Evolutionary conservation across 2,888 invertebrate species (phyloP), one percentile per base, ranked within the genome.

Genomic region (Pheosia gnoma): DNA sequence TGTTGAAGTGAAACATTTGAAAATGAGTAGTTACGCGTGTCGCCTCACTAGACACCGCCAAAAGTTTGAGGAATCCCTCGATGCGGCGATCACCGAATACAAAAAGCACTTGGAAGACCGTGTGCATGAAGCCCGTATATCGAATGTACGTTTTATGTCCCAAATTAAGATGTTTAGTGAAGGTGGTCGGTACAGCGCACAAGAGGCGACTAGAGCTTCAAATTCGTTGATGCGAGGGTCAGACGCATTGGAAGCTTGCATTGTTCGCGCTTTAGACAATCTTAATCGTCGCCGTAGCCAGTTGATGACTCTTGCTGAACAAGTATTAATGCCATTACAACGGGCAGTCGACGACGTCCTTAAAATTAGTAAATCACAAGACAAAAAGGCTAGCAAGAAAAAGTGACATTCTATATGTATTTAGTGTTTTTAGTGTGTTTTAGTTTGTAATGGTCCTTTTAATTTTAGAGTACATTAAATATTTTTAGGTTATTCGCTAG

Each of bases 71-170:
- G 83, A 85, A 4, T 91, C 91, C 11, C 72, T 91, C 37, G 73
- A 84, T 54, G 56, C 53, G 7, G 82, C 80, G 3, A 60, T 87
- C 13, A 77, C 72, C 5, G 66, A 73, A 0, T 84, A 73, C 64
- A 89, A 85, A 61, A 76, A 63, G 38, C 64, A 76, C n/a, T 58
- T 87, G 0, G 80, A 86, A 41, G 68, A 83, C 37, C 75, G 82
- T n/a, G 68, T 90, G 57, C 91, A 92, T 67, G 82, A 83, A 52
- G 89, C 80, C 9, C 82, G 90, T n/a, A 83, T 90, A 49, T 83
- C 90, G 0, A 91, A 90, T 66, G 77, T 88, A n/a, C 78, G 84
- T 9, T 88, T 87, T 59, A 71, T 89, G 65, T 76, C 84, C 6
- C 75, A 84, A 49, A 72, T 92, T 4, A 83, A 78, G 59, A 67